Evolutionary conservation across 1,140 invertebrate genomes (phyloP), one percentile per base, ranked within the genome.

Genomic region (Ditylenchus dipsaci): DNA sequence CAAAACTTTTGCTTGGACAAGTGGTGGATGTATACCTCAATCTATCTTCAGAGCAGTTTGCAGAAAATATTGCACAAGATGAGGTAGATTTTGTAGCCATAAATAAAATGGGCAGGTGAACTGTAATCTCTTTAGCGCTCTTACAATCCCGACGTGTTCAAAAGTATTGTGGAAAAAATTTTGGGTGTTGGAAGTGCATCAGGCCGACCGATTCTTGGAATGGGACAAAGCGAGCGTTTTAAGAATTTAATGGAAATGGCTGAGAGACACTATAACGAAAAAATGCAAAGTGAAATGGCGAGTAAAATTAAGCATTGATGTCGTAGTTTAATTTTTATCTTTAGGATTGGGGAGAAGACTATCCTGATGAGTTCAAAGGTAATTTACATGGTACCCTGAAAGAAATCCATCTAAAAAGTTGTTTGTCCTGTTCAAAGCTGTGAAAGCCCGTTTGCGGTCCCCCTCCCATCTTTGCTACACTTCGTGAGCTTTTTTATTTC

Each of bases 21-120:
- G 87, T 98, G 57, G 91, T 94, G 57, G 91, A 94, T 83, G 95
- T 98, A 82, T 97, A 97, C 86, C 86, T 97, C 65, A 93, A 97
- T 86, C 87, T 98, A 71, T 91, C 95, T 86, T 91, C 90, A 85
- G 89, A 91, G 83, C 87, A 78, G 53, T 95, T 96, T 86, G 91
- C 91, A 76, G 87, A 90, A 75, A 91, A 91, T 53, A 86, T 95
- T 64, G 92, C 92, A 23, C 89, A 88, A 69, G 92, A 95, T 84
- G 92, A 94, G 70, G 76, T 80, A n/a, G n/a, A n/a, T n/a, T n/a
- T n/a, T n/a, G n/a, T n/a, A n/a, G n/a, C n/a, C n/a, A n/a, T n/a
- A 38, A 38, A 11, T 38, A 11, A 38, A 38, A 11, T 38, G 3
- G 11, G 33, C 33, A 38, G 3, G 33, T 59, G 11, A 38, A 38